These are phyloP conservation scores for Pocillopora meandrina DNA, from an alignment of 92 coral and sea anemone genomes.

Conservation along the genomic window DNA sequence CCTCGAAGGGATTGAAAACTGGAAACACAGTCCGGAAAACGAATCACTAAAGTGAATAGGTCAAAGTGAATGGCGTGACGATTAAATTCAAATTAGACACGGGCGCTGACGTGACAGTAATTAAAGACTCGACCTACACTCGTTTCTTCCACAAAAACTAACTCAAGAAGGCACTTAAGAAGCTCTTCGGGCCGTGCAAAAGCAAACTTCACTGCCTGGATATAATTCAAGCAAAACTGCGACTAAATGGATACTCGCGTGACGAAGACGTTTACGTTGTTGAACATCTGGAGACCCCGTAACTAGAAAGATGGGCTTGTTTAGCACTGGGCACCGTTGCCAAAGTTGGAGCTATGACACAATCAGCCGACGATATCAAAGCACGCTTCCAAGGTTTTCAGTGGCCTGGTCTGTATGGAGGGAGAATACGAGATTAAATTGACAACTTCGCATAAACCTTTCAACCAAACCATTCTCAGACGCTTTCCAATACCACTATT, in stretches of 20 bases:
- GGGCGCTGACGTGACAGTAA: slow-evolving; percentile 32
- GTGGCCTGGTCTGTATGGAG: slow-evolving; percentile 68
- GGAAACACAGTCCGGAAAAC: slow-evolving; percentile 10
- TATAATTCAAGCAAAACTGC: slow-evolving; percentile 22
- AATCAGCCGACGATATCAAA: slow-evolving; percentile 28
- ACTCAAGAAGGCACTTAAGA: slow-evolving; percentile 1
- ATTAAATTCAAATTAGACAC: slow-evolving; percentile 21
- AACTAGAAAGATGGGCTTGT: slow-evolving; percentile 54
- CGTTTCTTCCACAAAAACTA: slow-evolving; percentile 5
- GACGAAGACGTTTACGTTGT: slow-evolving; percentile 34
- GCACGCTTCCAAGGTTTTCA: slow-evolving; percentile 49
- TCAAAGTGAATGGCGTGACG: slow-evolving; percentile 22
- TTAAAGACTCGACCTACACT: slow-evolving; percentile 18
- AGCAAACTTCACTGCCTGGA: slow-evolving; percentile 18
- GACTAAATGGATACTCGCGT: slow-evolving; percentile 2
- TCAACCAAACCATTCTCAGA: slow-evolving; percentile 61
- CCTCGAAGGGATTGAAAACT: slow-evolving; percentile 15
- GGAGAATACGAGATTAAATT: slow-evolving; percentile 60
- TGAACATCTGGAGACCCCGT: slow-evolving; percentile 30
- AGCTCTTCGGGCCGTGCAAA: slow-evolving; percentile 12
- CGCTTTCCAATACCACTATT: slow-evolving; percentile 64
- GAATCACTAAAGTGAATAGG: slow-evolving; percentile 21
- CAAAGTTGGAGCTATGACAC: slow-evolving; percentile 41
- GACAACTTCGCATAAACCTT: slow-evolving; percentile 46
- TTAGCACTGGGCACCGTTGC: slow-evolving; percentile 44